Percentiles rank a stretch among this genome's conserved stretches.
phyloP scores from a whole-genome alignment of 2,888 invertebrate species.

The Proisotoma minuta region DNA sequence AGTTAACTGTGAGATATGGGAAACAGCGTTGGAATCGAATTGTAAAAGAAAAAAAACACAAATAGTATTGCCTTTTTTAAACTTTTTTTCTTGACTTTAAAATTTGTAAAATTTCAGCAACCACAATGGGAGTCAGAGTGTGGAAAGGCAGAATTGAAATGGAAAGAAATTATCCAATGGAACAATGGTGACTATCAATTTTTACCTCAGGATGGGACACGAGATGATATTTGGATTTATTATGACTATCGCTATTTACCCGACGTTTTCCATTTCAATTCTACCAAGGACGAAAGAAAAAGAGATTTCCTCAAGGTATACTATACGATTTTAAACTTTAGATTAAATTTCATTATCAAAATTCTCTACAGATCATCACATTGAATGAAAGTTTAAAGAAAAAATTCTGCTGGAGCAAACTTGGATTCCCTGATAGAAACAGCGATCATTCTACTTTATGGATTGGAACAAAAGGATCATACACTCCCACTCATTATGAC shows the following conservation, averaged over 20 bases:
- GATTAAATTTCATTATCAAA: neutral
- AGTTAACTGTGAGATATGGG: constrained; percentile 59
- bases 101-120: constrained; percentile 50
- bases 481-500: constrained; percentile 91
- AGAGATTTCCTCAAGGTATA: constrained; percentile 58
- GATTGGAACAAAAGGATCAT: constrained; percentile 72
- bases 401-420: constrained; percentile 61
- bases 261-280: constrained; percentile 54
- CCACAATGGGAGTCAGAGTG: constrained; percentile 79
- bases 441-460: constrained; percentile 73
- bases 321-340: neutral
- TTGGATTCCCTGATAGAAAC: constrained; percentile 67
- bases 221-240: constrained; percentile 64
- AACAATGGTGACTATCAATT: constrained; percentile 24
- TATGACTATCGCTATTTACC: constrained; percentile 79
- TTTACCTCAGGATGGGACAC: constrained; percentile 35
- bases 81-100: neutral
- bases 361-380: constrained; percentile 44
- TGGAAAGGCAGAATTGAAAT: constrained; percentile 57
- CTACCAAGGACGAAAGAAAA: constrained; percentile 51
- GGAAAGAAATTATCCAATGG: constrained; percentile 61
- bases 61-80: neutral
- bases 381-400: constrained; percentile 41
- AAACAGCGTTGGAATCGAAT: constrained; percentile 47
- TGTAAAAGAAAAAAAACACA: neutral